Percentiles rank a stretch among this genome's conserved stretches.
Evolutionary conservation across 2,888 invertebrate species (phyloP).

Genomic region (Heliconius ismenius): DNA sequence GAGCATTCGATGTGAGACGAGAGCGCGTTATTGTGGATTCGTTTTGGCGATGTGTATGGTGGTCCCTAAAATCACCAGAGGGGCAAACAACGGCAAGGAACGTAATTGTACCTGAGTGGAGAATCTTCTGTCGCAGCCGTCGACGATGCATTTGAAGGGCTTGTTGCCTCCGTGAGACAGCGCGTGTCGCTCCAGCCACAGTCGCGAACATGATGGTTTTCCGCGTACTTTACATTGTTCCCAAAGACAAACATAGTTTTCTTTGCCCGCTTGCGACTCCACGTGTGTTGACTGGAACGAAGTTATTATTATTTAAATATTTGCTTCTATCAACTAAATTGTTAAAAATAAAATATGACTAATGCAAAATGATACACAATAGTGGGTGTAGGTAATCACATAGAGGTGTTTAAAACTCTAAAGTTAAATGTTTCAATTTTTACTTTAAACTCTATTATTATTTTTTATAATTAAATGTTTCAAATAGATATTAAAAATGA

Average conservation of each 20-base stretch:
- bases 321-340: neutral
- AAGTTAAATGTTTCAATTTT: too few relatives aligned
- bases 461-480: neutral
- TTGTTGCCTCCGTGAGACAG: constrained; percentile 95
- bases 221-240: constrained; percentile 96
- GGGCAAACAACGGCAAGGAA: constrained; percentile 45
- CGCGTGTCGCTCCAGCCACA: constrained; percentile 97
- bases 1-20: constrained; percentile 42
- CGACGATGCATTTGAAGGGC: constrained; percentile 97
- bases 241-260: constrained; percentile 96
- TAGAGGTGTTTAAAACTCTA: too few relatives aligned
- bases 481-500: neutral
- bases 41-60: constrained; percentile 52
- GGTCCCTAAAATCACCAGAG: constrained; percentile 43
- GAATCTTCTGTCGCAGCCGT: constrained; percentile 93
- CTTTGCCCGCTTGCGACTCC: constrained; percentile 90
- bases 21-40: constrained; percentile 52
- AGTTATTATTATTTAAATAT: neutral
- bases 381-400: too few relatives aligned
- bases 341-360: neutral
- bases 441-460: too few relatives aligned
- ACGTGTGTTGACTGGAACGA: constrained; percentile 88
- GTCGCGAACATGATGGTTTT: constrained; percentile 93
- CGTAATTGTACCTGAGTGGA: constrained; percentile 89
- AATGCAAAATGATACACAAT: too few relatives aligned